Evolutionary conservation across 2,888 invertebrate species (phyloP).

Genomic region (Harpagoxenus sublaevis): DNA sequence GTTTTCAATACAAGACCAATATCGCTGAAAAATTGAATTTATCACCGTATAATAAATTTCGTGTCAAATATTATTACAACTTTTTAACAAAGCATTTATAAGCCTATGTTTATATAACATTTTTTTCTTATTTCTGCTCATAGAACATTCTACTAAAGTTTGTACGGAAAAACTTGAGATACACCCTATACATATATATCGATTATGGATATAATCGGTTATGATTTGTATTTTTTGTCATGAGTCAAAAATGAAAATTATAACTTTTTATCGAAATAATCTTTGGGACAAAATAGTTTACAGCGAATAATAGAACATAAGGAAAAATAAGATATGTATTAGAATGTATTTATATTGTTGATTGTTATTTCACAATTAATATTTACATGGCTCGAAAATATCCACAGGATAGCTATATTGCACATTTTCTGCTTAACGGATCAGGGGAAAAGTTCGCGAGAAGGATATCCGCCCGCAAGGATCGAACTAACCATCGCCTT

Average conservation of each 20-base stretch:
- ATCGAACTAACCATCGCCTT: slow-evolving; percentile 79
- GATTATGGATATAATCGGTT: too few species aligned
- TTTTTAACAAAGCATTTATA: too few species aligned
- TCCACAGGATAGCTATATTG: neutral
- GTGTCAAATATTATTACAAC: too few species aligned
- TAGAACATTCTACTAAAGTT: too few species aligned
- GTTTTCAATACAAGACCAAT: too few species aligned
- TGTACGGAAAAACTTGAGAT: too few species aligned
- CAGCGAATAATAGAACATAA: neutral
- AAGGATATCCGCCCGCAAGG: neutral
- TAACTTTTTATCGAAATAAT: neutral
- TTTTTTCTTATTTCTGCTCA: too few species aligned
- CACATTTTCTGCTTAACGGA: neutral
- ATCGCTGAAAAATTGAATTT: too few species aligned
- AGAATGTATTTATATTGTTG: neutral
- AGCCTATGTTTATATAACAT: too few species aligned
- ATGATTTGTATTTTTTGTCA: neutral
- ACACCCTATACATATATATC: too few species aligned
- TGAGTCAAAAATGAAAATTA: neutral
- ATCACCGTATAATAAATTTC: too few species aligned
- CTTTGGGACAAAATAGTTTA: neutral
- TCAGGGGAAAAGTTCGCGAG: neutral
- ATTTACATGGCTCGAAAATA: neutral
- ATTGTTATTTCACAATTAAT: neutral
- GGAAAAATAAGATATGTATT: neutral